phyloP scores from a whole-genome alignment of 2,888 invertebrate species.

The Rhingia campestris region DNA sequence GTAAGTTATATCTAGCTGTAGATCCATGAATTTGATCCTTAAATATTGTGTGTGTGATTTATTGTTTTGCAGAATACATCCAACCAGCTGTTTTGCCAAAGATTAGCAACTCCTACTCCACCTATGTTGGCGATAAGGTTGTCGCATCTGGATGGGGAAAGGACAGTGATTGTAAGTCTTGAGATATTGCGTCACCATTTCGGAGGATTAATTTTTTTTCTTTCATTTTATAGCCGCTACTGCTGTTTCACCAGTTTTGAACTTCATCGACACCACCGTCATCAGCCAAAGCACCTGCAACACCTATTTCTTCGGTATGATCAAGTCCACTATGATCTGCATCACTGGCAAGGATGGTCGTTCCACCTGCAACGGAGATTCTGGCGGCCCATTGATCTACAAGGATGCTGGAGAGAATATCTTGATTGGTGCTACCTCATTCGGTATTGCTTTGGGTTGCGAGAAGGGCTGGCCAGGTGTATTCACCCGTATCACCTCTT shows the following conservation, averaged over 20 bases:
- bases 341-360: constrained; percentile 79
- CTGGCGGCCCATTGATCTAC: constrained; percentile 80
- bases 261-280: constrained; percentile 76
- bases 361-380: constrained; percentile 80
- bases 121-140: constrained; percentile 75
- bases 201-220: background rate
- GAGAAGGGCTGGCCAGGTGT: constrained; percentile 80
- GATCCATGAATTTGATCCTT: no score
- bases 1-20: constrained; percentile 75
- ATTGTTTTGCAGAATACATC: constrained; percentile 56
- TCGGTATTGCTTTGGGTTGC: constrained; percentile 79
- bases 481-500: constrained; percentile 79
- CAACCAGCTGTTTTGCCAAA: constrained; percentile 77
- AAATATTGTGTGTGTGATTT: no score
- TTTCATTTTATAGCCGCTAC: constrained; percentile 23
- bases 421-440: constrained; percentile 80
- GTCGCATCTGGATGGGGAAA: constrained; percentile 80
- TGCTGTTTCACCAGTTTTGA: constrained; percentile 75
- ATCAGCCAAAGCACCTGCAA: constrained; percentile 75
- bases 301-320: constrained; percentile 68
- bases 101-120: constrained; percentile 63
- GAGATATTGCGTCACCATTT: background rate
- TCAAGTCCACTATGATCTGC: constrained; percentile 79
- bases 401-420: constrained; percentile 69
- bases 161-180: constrained; percentile 75